phyloP scores from a whole-genome alignment of 2,797 vertebrate species.

The Galaxias olidus region DNA sequence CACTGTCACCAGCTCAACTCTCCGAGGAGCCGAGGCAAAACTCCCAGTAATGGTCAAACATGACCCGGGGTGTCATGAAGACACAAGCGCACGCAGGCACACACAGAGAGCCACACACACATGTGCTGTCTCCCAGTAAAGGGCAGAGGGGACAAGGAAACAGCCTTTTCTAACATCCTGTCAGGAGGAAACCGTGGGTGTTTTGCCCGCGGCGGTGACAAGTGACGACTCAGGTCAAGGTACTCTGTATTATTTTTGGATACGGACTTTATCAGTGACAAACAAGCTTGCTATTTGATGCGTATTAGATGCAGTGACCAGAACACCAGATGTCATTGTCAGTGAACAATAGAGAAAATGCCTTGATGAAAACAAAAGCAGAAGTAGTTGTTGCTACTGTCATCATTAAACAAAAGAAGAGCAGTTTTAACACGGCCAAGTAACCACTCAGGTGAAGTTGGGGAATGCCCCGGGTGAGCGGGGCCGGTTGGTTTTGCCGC shows the following conservation, averaged over 20 bases:
- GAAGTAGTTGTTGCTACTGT: neutral
- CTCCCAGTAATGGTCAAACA: conserved; percentile 10
- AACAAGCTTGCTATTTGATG: too few species aligned
- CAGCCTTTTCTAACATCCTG: neutral
- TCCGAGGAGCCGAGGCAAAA: conserved; percentile 11
- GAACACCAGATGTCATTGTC: too few species aligned
- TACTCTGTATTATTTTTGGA: too few species aligned
- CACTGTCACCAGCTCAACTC: conserved; percentile 16
- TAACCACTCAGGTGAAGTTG: conserved; percentile 10
- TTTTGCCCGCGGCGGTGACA: neutral
- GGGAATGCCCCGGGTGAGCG: conserved; percentile 18
- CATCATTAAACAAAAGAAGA: neutral
- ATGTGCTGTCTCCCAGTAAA: neutral
- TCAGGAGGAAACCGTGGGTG: neutral
- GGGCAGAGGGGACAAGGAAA: conserved; percentile 12
- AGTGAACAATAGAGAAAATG: too few species aligned
- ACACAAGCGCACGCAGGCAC: neutral
- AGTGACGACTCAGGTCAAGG: neutral
- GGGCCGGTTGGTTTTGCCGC: conserved; percentile 31
- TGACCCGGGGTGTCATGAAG: conserved; percentile 2
- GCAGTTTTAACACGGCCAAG: neutral
- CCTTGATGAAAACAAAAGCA: too few species aligned
- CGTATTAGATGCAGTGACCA: too few species aligned
- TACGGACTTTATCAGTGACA: too few species aligned
- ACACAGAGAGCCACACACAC: neutral